A percentile compares a stretch with the other conserved stretches of the same genome.
Conservation (phyloP, 2,888 invertebrate species). For the Orthonevra nobilis region DNA sequence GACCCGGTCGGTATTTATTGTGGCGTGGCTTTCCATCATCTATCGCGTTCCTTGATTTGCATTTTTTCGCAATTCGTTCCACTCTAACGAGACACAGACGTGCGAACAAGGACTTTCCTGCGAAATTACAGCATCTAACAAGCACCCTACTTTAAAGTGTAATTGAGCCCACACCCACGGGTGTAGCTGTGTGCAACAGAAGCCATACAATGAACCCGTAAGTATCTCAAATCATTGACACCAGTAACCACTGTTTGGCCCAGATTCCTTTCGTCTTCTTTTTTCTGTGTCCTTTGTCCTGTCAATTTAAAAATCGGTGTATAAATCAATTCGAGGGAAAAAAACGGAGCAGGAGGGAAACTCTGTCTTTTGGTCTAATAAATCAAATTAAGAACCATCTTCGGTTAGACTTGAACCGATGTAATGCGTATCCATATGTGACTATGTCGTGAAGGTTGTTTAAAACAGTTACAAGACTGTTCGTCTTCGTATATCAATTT, state of each 20-base stretch:
- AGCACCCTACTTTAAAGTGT: slow-evolving; percentile 53
- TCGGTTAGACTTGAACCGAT: slow-evolving; percentile 13
- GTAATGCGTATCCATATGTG: slow-evolving; percentile 41
- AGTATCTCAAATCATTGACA: slow-evolving; percentile 66
- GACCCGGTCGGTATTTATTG: too few species aligned
- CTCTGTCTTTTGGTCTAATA: slow-evolving; percentile 41
- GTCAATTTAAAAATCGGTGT: slow-evolving; percentile 62
- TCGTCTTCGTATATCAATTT: slow-evolving; percentile 26
- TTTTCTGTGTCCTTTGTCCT: slow-evolving; percentile 42
- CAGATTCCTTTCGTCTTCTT: slow-evolving; percentile 44
- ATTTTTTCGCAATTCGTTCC: slow-evolving; percentile 68
- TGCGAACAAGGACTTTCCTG: slow-evolving; percentile 65
- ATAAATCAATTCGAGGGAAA: slow-evolving; percentile 57
- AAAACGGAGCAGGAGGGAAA: background rate
- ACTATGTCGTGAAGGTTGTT: slow-evolving; percentile 27
- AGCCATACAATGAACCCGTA: slow-evolving; percentile 61
- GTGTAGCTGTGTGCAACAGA: slow-evolving; percentile 2
- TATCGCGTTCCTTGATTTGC: slow-evolving; percentile 59
- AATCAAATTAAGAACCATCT: slow-evolving; percentile 64
- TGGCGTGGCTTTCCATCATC: slow-evolving; percentile 22
- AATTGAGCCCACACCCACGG: slow-evolving; percentile 57
- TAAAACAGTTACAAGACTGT: slow-evolving; percentile 51
- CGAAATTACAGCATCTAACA: slow-evolving; percentile 46
- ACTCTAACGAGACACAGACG: slow-evolving; percentile 56
- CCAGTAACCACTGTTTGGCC: slow-evolving; percentile 67